Evolutionary conservation across 2,797 vertebrate species (phyloP).

Genomic region (Enteromius argenteus): DNA sequence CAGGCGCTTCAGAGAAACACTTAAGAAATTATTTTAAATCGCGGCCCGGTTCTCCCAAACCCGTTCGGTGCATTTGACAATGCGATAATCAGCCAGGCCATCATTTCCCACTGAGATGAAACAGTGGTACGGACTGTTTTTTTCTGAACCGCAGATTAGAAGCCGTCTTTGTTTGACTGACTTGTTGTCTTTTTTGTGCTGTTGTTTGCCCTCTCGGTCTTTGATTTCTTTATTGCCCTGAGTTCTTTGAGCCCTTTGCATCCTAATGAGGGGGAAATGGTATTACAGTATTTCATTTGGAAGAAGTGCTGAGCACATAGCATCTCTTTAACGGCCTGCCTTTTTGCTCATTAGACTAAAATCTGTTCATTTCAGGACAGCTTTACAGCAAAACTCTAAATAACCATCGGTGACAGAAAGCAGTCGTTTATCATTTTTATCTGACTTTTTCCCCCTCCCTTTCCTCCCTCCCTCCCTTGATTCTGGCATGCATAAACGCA

Average conservation of each 20-base stretch:
- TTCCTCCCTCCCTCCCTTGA: conserved; percentile 26
- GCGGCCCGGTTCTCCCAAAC: background rate
- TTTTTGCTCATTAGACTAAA: conserved; percentile 87
- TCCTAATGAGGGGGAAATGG: conserved; percentile 83
- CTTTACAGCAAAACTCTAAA: conserved; percentile 83
- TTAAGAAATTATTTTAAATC: conserved; percentile 25
- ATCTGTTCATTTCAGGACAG: conserved; percentile 85
- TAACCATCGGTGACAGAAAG: conserved; percentile 84
- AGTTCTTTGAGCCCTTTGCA: conserved; percentile 83
- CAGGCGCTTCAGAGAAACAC: background rate
- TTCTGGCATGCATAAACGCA: conserved; percentile 50
- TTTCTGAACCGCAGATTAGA: conserved; percentile 36
- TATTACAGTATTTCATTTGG: conserved; percentile 82
- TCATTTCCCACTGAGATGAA: conserved; percentile 38
- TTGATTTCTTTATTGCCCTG: conserved; percentile 77
- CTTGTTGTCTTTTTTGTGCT: conserved; percentile 71
- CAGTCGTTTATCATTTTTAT: conserved; percentile 86
- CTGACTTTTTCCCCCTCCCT: conserved; percentile 68
- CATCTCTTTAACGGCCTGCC: conserved; percentile 82
- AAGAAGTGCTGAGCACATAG: conserved; percentile 84
- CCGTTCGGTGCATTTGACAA: conserved; percentile 14
- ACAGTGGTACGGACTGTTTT: conserved; percentile 20
- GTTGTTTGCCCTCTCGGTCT: conserved; percentile 49
- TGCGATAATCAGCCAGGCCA: conserved; percentile 25
- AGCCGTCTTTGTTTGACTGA: conserved; percentile 66